phyloP scores from a whole-genome alignment of 2,113 vertebrate genomes.

The Anoplopoma fimbria region DNA sequence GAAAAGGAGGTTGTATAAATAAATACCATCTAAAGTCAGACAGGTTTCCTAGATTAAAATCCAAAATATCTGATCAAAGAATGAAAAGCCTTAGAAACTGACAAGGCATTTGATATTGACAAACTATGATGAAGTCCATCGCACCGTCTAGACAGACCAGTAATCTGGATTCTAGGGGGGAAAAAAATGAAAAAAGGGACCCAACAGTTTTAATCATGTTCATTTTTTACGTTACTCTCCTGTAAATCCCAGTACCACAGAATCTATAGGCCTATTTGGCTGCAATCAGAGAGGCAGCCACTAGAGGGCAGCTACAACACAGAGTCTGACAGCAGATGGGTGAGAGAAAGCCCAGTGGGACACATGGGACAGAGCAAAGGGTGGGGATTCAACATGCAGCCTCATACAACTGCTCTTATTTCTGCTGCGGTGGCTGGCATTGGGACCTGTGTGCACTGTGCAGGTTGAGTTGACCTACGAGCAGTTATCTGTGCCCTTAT shows the following conservation, averaged over 20 bases:
- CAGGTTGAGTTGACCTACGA: not conserved
- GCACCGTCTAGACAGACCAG: constrained; percentile 57
- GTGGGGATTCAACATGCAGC: constrained; percentile 18
- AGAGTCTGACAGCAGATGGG: constrained; percentile 3
- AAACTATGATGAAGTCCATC: not conserved
- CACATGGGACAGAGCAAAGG: constrained; percentile 15
- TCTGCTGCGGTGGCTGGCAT: not conserved
- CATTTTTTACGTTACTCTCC: constrained; percentile 81
- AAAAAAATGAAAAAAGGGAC: constrained; percentile 7
- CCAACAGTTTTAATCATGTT: constrained; percentile 66
- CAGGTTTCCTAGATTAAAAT: not conserved
- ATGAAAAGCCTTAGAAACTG: not conserved
- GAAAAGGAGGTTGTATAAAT: not conserved
- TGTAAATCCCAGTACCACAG: constrained; percentile 60
- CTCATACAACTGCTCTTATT: not conserved
- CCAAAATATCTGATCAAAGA: not conserved
- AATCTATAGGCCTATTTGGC: constrained; percentile 12
- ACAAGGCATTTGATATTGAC: not conserved
- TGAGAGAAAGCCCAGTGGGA: not conserved
- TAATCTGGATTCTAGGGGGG: constrained; percentile 55
- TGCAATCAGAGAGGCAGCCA: constrained; percentile 32
- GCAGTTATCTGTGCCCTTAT: constrained; percentile 6
- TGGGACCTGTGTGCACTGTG: not conserved
- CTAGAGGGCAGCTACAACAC: constrained; percentile 74
- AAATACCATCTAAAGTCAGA: not conserved